phyloP scores from a whole-genome alignment of 1,140 invertebrate species.

The Chymomyza costata region DNA sequence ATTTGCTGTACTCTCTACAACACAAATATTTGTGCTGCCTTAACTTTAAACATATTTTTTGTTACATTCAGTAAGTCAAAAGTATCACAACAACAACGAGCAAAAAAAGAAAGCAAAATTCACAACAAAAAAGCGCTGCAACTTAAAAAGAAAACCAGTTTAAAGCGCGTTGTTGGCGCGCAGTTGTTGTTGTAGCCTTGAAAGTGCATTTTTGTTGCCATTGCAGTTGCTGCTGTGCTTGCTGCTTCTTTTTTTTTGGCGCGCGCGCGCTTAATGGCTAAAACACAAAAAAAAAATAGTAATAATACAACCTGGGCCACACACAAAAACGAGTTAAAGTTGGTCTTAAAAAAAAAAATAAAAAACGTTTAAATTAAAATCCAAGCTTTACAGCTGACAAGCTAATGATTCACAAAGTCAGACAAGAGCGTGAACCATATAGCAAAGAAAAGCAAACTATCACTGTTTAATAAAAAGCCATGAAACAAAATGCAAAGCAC shows the following conservation, averaged over 20 bases:
- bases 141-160: conserved; percentile 38
- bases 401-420: no score
- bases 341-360: no score
- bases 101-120: conserved; percentile 65
- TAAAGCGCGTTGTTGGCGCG: conserved; percentile 33
- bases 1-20: conserved; percentile 52
- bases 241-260: conserved; percentile 53
- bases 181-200: conserved; percentile 47
- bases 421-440: no score
- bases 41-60: conserved; percentile 56
- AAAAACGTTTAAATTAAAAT: no score
- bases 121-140: conserved; percentile 7
- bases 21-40: conserved; percentile 22
- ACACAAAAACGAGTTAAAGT: no score
- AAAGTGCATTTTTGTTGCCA: conserved; percentile 70
- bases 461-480: no score
- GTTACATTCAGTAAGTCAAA: conserved; percentile 36
- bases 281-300: conserved; percentile 43
- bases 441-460: no score
- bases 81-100: conserved; percentile 15
- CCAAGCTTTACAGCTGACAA: no score
- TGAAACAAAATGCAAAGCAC: no score
- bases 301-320: no score
- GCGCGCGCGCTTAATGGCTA: no score
- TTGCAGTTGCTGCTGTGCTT: conserved; percentile 41